A percentile compares a stretch with the other conserved stretches of the same genome.
Conservation (phyloP, 1,140 invertebrate genomes). For the Drosophila neocordata region DNA sequence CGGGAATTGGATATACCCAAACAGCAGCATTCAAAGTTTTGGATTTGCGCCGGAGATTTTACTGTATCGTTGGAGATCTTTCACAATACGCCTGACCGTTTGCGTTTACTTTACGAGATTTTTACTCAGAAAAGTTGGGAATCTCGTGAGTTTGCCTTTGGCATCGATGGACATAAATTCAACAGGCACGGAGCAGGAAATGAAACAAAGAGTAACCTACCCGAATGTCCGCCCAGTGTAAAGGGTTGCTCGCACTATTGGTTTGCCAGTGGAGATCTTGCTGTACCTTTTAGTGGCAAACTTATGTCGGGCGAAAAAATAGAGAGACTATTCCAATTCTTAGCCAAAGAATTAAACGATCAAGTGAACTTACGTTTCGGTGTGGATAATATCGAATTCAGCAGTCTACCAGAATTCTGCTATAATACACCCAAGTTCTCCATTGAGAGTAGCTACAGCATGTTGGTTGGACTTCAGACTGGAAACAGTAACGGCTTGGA, state of each 20-base stretch:
- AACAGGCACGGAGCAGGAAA: background rate
- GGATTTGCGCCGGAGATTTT: constrained; percentile 65
- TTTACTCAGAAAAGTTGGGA: constrained; percentile 73
- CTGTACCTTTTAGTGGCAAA: constrained; percentile 72
- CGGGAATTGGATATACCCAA: constrained; percentile 34
- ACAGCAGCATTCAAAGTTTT: constrained; percentile 57
- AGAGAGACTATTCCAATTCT: constrained; percentile 62
- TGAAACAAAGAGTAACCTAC: constrained; percentile 18
- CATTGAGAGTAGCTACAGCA: constrained; percentile 78
- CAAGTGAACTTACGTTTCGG: constrained; percentile 60
- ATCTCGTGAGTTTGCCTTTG: constrained; percentile 64
- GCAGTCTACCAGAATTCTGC: constrained; percentile 63
- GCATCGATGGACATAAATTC: constrained; percentile 73
- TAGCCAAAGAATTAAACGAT: constrained; percentile 32
- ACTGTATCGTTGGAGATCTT: constrained; percentile 61
- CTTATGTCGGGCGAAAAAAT: constrained; percentile 56
- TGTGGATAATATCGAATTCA: constrained; percentile 72
- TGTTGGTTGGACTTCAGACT: constrained; percentile 73
- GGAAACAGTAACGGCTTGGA: constrained; percentile 71
- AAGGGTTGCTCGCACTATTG: constrained; percentile 75
- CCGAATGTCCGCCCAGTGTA: constrained; percentile 46
- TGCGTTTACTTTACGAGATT: constrained; percentile 70
- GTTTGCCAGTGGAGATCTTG: constrained; percentile 74
- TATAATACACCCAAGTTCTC: constrained; percentile 63
- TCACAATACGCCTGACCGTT: constrained; percentile 49